phyloP scores from a whole-genome alignment of 35 echinoderm and acorn worm species.

The Chiridota heheva region DNA sequence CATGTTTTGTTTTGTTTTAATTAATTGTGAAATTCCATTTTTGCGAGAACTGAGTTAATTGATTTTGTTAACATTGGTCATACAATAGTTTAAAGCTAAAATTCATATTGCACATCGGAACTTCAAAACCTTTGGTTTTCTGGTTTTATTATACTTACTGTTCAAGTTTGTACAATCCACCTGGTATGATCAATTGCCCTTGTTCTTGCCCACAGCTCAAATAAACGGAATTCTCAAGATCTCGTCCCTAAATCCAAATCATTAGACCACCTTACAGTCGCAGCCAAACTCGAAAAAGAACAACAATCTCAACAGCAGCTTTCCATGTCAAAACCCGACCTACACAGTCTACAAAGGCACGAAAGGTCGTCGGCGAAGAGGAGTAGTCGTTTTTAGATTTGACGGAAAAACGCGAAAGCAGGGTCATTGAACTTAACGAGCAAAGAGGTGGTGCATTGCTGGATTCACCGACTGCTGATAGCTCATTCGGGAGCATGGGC shows the following conservation, averaged over 20 bases:
- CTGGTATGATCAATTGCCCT: neutral
- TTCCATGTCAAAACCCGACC: too few species aligned
- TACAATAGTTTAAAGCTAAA: too few species aligned
- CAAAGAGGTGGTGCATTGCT: conserved; percentile 68
- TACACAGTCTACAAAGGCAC: neutral
- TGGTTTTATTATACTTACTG: too few species aligned
- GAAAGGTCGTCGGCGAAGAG: conserved; percentile 49
- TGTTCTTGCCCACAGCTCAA: neutral
- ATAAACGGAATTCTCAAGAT: conserved; percentile 9
- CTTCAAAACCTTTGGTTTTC: too few species aligned
- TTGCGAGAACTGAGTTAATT: too few species aligned
- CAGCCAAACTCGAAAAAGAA: conserved; percentile 19
- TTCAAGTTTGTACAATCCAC: too few species aligned
- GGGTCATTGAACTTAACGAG: conserved; percentile 84
- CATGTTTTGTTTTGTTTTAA: too few species aligned
- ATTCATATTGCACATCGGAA: too few species aligned
- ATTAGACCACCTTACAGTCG: conserved; percentile 21
- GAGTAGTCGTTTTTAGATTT: conserved; percentile 72
- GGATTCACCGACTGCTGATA: conserved; percentile 65
- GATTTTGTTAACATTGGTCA: too few species aligned
- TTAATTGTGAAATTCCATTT: too few species aligned
- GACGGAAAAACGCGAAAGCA: conserved; percentile 89
- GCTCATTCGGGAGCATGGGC: conserved; percentile 56
- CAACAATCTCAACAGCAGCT: neutral
- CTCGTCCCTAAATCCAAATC: conserved; percentile 33